phyloP scores from a whole-genome alignment of 1,140 invertebrate species.

The Bathynomus jamesi region DNA sequence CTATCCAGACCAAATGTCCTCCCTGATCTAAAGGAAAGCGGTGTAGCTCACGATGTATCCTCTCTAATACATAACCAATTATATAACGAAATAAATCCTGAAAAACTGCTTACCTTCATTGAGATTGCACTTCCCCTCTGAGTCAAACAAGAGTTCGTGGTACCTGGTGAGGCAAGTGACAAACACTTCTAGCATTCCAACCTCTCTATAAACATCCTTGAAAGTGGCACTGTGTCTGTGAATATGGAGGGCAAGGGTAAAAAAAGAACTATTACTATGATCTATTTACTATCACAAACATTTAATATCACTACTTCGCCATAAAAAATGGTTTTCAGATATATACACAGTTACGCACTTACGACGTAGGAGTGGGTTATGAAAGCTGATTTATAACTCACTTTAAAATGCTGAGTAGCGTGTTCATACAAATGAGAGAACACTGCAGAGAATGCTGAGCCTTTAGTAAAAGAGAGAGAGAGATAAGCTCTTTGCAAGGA shows the following conservation, averaged over 20 bases:
- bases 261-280: too few relatives aligned
- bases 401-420: constrained; percentile 76
- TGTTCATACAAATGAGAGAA: constrained; percentile 42
- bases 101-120: constrained; percentile 16
- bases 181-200: constrained; percentile 93
- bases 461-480: constrained; percentile 84
- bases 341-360: too few relatives aligned
- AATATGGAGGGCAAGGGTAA: too few relatives aligned
- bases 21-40: too few relatives aligned
- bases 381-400: constrained; percentile 45
- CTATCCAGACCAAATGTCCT: too few relatives aligned
- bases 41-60: not conserved
- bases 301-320: too few relatives aligned
- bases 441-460: constrained; percentile 58
- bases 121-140: constrained; percentile 38
- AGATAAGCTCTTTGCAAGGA: constrained; percentile 96
- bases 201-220: constrained; percentile 96
- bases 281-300: too few relatives aligned
- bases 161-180: constrained; percentile 86
- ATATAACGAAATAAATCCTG: not conserved
- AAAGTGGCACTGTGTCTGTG: constrained; percentile 78
- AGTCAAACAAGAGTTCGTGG: constrained; percentile 66
- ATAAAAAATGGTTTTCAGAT: too few relatives aligned
- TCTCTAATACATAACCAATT: not conserved
- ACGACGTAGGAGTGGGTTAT: too few relatives aligned